phyloP scores from a whole-genome alignment of 1,140 invertebrate genomes.

The Drosophila nikananu region DNA sequence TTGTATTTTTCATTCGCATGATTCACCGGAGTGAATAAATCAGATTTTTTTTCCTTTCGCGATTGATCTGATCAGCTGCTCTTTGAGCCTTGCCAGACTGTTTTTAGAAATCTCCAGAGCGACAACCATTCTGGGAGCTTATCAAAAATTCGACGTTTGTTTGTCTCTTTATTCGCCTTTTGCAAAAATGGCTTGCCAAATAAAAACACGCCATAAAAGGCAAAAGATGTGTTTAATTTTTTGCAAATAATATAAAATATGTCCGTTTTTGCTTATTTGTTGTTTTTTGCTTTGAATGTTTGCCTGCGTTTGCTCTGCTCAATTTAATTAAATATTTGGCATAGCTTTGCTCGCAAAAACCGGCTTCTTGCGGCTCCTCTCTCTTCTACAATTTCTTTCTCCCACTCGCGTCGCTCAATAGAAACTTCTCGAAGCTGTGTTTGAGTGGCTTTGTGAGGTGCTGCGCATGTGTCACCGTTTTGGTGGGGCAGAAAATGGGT shows the following conservation, averaged over 20 bases:
- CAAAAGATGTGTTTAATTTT: conserved; percentile 17
- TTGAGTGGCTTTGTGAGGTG: conserved; percentile 23
- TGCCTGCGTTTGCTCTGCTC: conserved; percentile 15
- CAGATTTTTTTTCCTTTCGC: conserved; percentile 13
- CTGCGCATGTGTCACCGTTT: conserved; percentile 51
- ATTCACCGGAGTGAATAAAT: conserved; percentile 15
- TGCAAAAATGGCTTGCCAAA: conserved; percentile 43
- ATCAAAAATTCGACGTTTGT: conserved; percentile 56
- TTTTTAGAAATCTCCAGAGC: conserved; percentile 29
- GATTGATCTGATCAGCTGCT: conserved; percentile 63
- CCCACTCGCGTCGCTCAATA: conserved; percentile 50
- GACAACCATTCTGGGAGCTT: conserved; percentile 46
- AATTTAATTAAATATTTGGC: conserved; percentile 66
- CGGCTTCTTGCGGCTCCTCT: conserved; percentile 51
- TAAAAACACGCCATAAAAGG: conserved; percentile 48
- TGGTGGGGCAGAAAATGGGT: conserved; percentile 29
- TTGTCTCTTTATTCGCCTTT: conserved; percentile 45
- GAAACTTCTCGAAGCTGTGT: conserved; percentile 70
- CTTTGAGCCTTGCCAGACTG: conserved; percentile 53
- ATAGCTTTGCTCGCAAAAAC: conserved; percentile 54
- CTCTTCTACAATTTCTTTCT: conserved; percentile 29
- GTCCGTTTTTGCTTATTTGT: conserved; percentile 16
- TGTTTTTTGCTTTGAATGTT: conserved; percentile 20
- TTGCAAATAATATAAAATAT: conserved; percentile 4
- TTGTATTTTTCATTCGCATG: conserved; percentile 30